Evolutionary conservation across 2,888 invertebrate genomes (phyloP), one percentile per base, ranked within the genome.

Genomic region (Thysanoteuthis rhombus): DNA sequence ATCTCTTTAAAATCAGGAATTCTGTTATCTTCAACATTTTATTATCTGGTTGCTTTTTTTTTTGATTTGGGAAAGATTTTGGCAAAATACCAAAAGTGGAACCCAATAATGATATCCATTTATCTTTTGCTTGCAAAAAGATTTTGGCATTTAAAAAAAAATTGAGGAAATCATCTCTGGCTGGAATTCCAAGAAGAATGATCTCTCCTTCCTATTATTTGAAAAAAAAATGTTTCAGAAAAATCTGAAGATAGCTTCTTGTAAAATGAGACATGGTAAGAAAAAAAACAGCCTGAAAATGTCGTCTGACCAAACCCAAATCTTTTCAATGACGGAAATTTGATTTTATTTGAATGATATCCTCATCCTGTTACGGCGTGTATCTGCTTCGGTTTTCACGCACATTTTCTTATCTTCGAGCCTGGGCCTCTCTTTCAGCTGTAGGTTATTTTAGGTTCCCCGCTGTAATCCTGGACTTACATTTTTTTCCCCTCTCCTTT

Each of bases 141-240:
- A 75, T n/a, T 75, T 75, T n/a, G 75, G 75, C 75, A 75, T 75
- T n/a, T 75, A n/a, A 75, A 75, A 58, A n/a, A 58, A 75, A 75
- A n/a, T 75, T n/a, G 75, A 16, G n/a, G 75, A 75, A 75, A 75
- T 75, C 2, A 75, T 3, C 75, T 75, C 3, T n/a, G 75, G 75
- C n/a, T 75, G n/a, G 16, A 36, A 75, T 75, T 75, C 75, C n/a
- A 36, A 2, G 12, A 36, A 75, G n/a, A n/a, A 36, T n/a, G n/a
- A 75, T 75, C n/a, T 75, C n/a, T 75, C n/a, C 75, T 75, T 75
- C n/a, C 12, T n/a, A 16, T n/a, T 25, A n/a, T n/a, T n/a, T n/a
- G n/a, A n/a, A n/a, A n/a, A n/a, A n/a, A n/a, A n/a, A 75, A n/a
- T 75, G n/a, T 75, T 75, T 75, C 32, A 58, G 25, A 58, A 58